Base-by-base conservation (phyloP, 2,113 vertebrate species). In the Microtus ochrogaster region DNA sequence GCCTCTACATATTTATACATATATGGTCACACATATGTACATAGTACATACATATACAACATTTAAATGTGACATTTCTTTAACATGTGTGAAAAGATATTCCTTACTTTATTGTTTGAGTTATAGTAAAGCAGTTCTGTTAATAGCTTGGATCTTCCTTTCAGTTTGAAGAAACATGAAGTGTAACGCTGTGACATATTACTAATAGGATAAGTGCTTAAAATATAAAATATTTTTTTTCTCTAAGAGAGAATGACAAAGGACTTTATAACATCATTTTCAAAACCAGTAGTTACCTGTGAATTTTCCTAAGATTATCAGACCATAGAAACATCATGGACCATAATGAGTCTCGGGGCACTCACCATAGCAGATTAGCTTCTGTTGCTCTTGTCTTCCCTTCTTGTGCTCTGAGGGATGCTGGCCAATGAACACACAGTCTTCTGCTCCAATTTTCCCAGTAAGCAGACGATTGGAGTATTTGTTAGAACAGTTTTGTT, bases 161-260 rank as follows among this genome's bases (percentile, higher is more conserved):
- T 19, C 78, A 65, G 30, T 91, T 91, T 91, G 36, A 16, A 91
- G 95, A 85, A 16, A n/a, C 28, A 86, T 68, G 89, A 81, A 58
- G 79, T 77, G 14, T 87, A 91, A 93, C 13, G 73, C 11, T 70
- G 79, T 95, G 52, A 78, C 79, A 90, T 81, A 91, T 74, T 90
- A 90, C 63, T 95, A 90, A 90, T 58, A 92, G 49, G 81, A 41
- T 74, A 77, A 94, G n/a, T 47, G 84, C 55, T n/a, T 77, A 91
- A 91, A 89, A 55, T 87, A 21, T 94, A 89, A 94, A 92, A 92
- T 47, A 73, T 39, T 91, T 93, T 97, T 89, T 97, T 89, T 68
- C 52, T 70, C 30, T 78, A 92, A 92, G 61, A 96, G 94, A 92
- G 49, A 17, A 88, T 41, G 22, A 44, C 26, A 91, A 86, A 94